Evolutionary conservation across 2,797 vertebrate species (phyloP).

Genomic region (Ctenopoma multispine): DNA sequence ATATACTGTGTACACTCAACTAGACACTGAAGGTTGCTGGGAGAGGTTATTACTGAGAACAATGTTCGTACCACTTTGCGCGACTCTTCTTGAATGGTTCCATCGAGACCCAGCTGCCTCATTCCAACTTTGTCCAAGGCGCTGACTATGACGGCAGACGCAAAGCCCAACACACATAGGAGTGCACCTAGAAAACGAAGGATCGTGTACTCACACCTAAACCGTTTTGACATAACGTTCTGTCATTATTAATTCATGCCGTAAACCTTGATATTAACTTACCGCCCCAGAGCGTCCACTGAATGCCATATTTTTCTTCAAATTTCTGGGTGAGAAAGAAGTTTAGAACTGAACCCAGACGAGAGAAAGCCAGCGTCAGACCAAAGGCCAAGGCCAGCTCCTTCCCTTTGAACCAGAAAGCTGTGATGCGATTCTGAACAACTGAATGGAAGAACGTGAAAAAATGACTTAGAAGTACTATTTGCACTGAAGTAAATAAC

Average conservation of each 20-base stretch:
- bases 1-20: no score
- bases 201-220: background rate
- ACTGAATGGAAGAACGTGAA: conserved; percentile 64
- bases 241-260: background rate
- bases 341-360: conserved; percentile 87
- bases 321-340: conserved; percentile 89
- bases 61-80: conserved; percentile 84
- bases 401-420: conserved; percentile 91
- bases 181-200: conserved; percentile 77
- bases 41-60: background rate
- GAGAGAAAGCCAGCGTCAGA: conserved; percentile 86
- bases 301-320: conserved; percentile 86
- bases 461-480: background rate
- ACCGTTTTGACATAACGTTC: background rate
- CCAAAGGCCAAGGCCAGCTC: conserved; percentile 88
- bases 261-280: conserved; percentile 20
- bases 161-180: conserved; percentile 84
- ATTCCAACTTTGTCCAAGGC: conserved; percentile 85
- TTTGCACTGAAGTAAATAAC: background rate
- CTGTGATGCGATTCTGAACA: conserved; percentile 88
- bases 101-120: conserved; percentile 87
- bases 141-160: conserved; percentile 84
- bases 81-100: conserved; percentile 84
- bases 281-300: conserved; percentile 90
- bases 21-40: background rate